Percentiles rank a stretch among this genome's conserved stretches.
phyloP scores from a whole-genome alignment of 2,113 vertebrate genomes.

The Grammomys dolichurus region DNA sequence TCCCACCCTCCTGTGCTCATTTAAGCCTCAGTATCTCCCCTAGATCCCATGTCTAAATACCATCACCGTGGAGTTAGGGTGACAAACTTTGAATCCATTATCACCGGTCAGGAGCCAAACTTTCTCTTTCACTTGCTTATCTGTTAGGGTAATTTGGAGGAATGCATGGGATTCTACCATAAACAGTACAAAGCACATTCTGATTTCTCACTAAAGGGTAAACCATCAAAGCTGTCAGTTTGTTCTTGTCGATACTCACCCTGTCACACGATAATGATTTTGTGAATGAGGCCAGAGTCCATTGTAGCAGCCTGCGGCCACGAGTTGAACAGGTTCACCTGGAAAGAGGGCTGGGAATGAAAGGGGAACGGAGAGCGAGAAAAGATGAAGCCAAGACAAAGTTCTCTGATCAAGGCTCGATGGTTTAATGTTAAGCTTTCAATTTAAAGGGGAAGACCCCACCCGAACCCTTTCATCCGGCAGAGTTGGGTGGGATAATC shows the following conservation, averaged over 20 bases:
- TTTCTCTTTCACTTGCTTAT: not conserved
- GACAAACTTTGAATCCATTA: not conserved
- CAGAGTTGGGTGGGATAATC: too few relatives aligned
- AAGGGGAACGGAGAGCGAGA: too few relatives aligned
- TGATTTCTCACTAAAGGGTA: not conserved
- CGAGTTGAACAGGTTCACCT: too few relatives aligned
- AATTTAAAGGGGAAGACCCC: too few relatives aligned
- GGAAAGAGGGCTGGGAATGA: too few relatives aligned
- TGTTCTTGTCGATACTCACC: not conserved
- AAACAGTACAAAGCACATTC: not conserved
- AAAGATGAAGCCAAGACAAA: too few relatives aligned
- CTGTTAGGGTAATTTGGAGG: not conserved
- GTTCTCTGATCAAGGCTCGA: too few relatives aligned
- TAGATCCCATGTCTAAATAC: not conserved
- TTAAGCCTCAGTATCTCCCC: not conserved
- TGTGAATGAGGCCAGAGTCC: not conserved
- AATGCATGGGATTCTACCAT: not conserved
- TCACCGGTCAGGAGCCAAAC: not conserved
- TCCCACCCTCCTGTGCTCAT: not conserved
- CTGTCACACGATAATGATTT: rapidly evolving
- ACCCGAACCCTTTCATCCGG: too few relatives aligned
- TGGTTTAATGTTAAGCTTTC: too few relatives aligned
- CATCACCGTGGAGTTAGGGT: not conserved
- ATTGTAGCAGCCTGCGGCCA: too few relatives aligned
- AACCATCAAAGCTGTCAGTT: not conserved